phyloP scores from a whole-genome alignment of 2,113 vertebrate genomes.

The Bungarus multicinctus region DNA sequence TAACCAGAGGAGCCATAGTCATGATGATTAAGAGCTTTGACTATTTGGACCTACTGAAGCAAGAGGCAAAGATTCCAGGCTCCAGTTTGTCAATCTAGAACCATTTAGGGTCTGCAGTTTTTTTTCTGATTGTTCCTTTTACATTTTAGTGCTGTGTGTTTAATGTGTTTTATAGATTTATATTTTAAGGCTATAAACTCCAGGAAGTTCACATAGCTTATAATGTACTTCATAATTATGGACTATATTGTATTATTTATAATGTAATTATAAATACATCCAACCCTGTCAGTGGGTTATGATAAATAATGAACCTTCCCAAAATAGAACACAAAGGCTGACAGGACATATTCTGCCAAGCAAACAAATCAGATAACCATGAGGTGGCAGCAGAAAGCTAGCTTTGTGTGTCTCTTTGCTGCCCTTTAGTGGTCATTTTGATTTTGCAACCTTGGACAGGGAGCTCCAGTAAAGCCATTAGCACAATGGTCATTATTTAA shows the following conservation, averaged over 20 bases:
- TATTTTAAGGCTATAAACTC: background rate
- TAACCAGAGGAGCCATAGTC: background rate
- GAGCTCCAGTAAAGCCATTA: background rate
- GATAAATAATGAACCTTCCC: background rate
- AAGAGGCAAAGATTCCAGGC: background rate
- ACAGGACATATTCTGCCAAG: background rate
- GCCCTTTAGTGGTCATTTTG: background rate
- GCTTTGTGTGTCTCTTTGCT: background rate
- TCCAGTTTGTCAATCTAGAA: background rate
- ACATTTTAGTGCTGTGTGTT: background rate
- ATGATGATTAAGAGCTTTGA: background rate
- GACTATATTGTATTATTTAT: background rate
- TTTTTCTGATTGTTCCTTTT: background rate
- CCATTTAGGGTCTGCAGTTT: background rate
- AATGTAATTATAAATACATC: background rate
- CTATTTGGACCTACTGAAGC: background rate
- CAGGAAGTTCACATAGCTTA: background rate
- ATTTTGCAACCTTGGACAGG: background rate
- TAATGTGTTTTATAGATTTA: background rate
- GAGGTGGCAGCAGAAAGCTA: background rate
- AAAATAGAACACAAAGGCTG: background rate
- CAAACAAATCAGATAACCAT: background rate
- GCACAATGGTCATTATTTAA: background rate
- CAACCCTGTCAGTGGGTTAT: background rate
- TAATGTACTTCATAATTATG: background rate